A percentile compares a stretch with the other conserved stretches of the same genome.
Evolutionary conservation across 2,888 invertebrate genomes (phyloP).

Genomic region (Mesodorylaimus sp.): DNA sequence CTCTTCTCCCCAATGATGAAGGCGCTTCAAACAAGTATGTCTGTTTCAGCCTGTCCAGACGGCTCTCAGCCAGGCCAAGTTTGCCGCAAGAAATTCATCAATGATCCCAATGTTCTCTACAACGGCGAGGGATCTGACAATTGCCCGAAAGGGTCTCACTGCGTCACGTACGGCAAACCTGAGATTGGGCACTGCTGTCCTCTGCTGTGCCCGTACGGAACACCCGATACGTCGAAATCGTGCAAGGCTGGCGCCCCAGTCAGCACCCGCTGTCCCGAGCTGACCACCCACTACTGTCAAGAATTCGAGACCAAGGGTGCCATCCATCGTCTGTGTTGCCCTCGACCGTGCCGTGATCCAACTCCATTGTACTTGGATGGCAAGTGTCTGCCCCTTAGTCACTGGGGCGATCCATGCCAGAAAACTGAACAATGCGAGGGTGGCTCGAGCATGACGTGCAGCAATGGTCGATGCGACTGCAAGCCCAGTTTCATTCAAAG

Average conservation of each 20-base stretch:
- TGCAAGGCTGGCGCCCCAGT: constrained; percentile 25
- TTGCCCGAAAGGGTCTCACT: constrained; percentile 19
- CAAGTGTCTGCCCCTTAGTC: constrained; percentile 13
- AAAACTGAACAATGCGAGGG: constrained; percentile 29
- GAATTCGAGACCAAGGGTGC: constrained; percentile 17
- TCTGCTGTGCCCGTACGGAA: constrained; percentile 27
- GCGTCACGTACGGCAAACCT: constrained; percentile 28
- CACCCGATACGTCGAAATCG: constrained; percentile 23
- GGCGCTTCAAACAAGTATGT: no score
- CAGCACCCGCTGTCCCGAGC: constrained; percentile 17
- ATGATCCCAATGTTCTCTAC: constrained; percentile 27
- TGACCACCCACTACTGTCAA: constrained; percentile 28
- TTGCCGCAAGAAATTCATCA: constrained; percentile 26
- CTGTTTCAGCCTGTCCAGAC: constrained; percentile 21
- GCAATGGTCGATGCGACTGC: constrained; percentile 12
- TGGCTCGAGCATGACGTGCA: constrained; percentile 25
- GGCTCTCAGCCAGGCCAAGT: constrained; percentile 25
- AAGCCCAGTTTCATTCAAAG: background rate
- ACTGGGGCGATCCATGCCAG: constrained; percentile 26
- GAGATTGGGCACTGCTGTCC: constrained; percentile 29
- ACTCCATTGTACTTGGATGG: constrained; percentile 25
- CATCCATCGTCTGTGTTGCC: constrained; percentile 28
- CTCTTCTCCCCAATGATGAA: no score
- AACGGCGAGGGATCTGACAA: constrained; percentile 25
- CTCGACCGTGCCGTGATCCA: constrained; percentile 27